Base-by-base conservation (phyloP, 30 jellyfish, hydroid and myxozoan genomes). In the Nemopilema nomurai region DNA sequence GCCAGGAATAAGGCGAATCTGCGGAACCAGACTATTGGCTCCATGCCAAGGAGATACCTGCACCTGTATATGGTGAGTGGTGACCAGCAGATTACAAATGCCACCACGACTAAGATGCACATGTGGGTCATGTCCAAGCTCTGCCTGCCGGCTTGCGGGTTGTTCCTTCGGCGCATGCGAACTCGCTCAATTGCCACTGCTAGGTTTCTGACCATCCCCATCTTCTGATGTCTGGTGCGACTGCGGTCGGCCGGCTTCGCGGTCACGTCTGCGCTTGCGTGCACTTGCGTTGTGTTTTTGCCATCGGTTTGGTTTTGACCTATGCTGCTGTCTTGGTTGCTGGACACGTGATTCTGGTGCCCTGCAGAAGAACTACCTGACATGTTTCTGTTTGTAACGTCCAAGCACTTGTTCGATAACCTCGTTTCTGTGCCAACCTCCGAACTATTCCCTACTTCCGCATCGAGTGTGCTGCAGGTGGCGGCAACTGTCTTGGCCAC, bases 11-110 rank as follows among this genome's bases (percentile, higher is more conserved):
- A 41, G 13, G 81, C 89, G 18, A 80, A 65, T 22, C 89, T 32
- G 17, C 89, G 89, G 20, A 80, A 80, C 81, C 81, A 80, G 20
- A 68, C 81, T 18, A 80, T 80, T 71, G 89, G 80, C 67, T 80
- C 64, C 89, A 64, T 80, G 8, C 74, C 81, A n/a, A 80, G 73
- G 13, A 80, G 41, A 49, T 64, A 80, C 13, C 89, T 71, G 63
- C 67, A 25, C 17, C 89, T 79, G 76, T 80, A 80, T 13, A 49
- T 29, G 0, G 81, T 30, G 53, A 80, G 31, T 30, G 89, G 89
- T 49, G 65, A 28, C 89, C 89, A 80, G 78, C 89, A 80, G 13
- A 65, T 19, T 18, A 80, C 65, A 41, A 80, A 80, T 18, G 89
- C 89, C 6, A 80, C 29, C 0, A 80, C 89, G 23, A 80, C 80